Percentiles rank a stretch among this genome's conserved stretches.
Conservation (phyloP, 1,140 invertebrate species). For the Drosophila triauraria region DNA sequence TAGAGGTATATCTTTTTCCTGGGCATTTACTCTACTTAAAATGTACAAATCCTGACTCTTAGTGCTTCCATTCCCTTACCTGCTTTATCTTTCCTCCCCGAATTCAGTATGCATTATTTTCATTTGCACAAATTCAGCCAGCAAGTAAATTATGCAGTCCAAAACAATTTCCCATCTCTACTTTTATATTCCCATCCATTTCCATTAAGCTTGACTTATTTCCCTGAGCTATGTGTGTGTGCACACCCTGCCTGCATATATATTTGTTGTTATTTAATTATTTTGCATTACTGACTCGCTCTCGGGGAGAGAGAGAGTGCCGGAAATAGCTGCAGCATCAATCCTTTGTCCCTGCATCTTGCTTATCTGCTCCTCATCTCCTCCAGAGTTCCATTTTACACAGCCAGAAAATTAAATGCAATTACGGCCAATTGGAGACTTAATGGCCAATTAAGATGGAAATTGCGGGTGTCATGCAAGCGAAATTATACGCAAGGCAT, state of each 20-base stretch:
- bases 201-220: constrained; percentile 20
- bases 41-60: background rate
- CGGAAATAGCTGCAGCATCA: constrained; percentile 19
- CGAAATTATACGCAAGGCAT: constrained; percentile 2
- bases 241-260: constrained; percentile 1
- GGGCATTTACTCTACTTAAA: background rate
- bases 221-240: constrained; percentile 3
- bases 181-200: constrained; percentile 20
- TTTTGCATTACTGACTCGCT: constrained; percentile 24
- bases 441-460: constrained; percentile 16
- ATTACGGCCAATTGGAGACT: constrained; percentile 18
- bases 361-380: background rate
- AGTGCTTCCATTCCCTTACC: background rate
- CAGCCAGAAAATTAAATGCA: constrained; percentile 17
- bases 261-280: constrained; percentile 42
- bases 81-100: background rate
- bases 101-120: constrained; percentile 24
- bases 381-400: constrained; percentile 10
- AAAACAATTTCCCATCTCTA: constrained; percentile 17
- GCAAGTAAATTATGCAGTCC: constrained; percentile 31
- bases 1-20: background rate
- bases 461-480: constrained; percentile 22
- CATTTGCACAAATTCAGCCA: constrained; percentile 17
- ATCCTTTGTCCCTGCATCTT: constrained; percentile 23
- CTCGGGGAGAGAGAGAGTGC: constrained; percentile 6